Base-by-base conservation (phyloP, 2,113 vertebrate genomes). In the Columba livia region DNA sequence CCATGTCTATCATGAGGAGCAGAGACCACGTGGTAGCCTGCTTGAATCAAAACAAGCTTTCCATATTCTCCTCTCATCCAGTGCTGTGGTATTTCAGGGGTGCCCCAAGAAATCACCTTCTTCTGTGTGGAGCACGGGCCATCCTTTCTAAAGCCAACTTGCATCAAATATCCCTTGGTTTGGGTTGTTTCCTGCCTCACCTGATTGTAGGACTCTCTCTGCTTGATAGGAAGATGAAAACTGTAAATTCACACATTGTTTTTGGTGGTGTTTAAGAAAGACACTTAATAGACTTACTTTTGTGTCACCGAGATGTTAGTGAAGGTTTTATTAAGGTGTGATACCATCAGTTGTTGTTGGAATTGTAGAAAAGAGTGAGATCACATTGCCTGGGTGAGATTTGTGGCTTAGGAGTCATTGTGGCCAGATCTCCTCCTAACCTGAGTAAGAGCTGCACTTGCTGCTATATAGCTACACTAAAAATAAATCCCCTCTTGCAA, bases 401-500 rank as follows among this genome's bases (percentile, higher is more conserved):
- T 24, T 10, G 17, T 36, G 56, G 36, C 70, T 78, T 81, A 28
- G 29, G 51, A 72, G 50, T 38, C 17, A 2, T 57, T 28, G 13
- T 61, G 58, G 44, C 50, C 62, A 56, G 88, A 65, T 31, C 54
- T 88, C 15, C 24, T 91, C 40, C 51, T 81, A 40, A 36, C 13
- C 54, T 31, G 38, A 20, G 21, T 24, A 24, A 53, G 61, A 79
- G 58, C 47, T 69, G 58, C 15, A 1, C 40, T 92, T 50, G 15
- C n/a, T 79, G 42, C 70, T 36, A 1, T 16, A 1, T 12, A 31
- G 67, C 23, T 57, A 36, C 15, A n/a, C 58, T 73, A 64, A 82
- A 94, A 93, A 77, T 66, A 82, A 91, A 77, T 85, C 64, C 58
- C 58, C 60, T 91, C 66, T 93, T 93, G 71, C 88, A 85, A n/a